Percentiles rank a stretch among this genome's conserved stretches.
Evolutionary conservation across 92 coral and sea anemone genomes (phyloP).

Genomic region (Epizoanthus ramosus): DNA sequence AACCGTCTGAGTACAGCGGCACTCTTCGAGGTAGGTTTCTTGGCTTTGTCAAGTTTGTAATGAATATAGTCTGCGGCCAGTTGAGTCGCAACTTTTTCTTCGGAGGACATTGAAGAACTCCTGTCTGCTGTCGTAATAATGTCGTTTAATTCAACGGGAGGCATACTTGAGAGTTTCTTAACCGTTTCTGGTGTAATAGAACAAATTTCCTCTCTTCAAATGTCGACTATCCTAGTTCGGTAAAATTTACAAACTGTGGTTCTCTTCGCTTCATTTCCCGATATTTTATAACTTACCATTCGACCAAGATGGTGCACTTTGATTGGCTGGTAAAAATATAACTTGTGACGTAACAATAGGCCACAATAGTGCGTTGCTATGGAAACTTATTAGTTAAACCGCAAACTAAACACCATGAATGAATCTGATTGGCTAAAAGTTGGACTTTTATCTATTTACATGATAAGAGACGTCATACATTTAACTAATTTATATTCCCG

Average conservation of each 20-base stretch:
- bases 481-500: not conserved
- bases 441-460: not conserved
- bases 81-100: slow-evolving; percentile 64
- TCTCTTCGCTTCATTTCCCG: not conserved
- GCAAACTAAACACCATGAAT: not conserved
- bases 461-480: not conserved
- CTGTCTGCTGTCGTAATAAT: slow-evolving; percentile 22
- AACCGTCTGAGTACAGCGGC: slow-evolving; percentile 73
- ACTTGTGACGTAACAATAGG: not conserved
- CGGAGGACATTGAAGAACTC: slow-evolving; percentile 47
- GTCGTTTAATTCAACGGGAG: slow-evolving; percentile 43
- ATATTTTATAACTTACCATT: not conserved
- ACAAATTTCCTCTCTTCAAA: not conserved
- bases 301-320: not conserved
- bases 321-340: slow-evolving; percentile 44
- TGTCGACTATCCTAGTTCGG: not conserved
- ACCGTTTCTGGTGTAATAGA: not conserved
- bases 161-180: slow-evolving; percentile 39
- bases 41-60: slow-evolving; percentile 67
- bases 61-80: slow-evolving; percentile 77
- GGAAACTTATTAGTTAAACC: not conserved
- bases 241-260: not conserved
- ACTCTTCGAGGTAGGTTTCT: slow-evolving; percentile 46
- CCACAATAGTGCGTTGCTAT: not conserved
- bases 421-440: not conserved